Base-by-base conservation (phyloP, 2,888 invertebrate species). In the Amiota mariae region DNA sequence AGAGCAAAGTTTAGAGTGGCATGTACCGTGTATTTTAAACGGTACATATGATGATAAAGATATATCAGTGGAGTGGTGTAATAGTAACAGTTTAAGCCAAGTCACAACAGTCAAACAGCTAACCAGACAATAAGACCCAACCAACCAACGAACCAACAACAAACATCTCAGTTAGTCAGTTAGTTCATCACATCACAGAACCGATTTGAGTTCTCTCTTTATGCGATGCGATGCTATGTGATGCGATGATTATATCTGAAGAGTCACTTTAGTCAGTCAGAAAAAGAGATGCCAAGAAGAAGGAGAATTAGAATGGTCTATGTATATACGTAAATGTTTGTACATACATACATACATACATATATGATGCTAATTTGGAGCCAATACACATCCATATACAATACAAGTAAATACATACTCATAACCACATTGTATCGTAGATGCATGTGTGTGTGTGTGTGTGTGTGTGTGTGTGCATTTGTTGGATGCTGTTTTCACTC, bases 311-410 rank as follows among this genome's bases (percentile, higher is more conserved):
- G 59, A 59, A 59, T 59, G 18, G 12, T 56, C 18, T 56, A 56
- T 18, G 11, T 56, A 20, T 61, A 20, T 61, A 24, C 54, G n/a
- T n/a, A 54, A n/a, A 6, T 54, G 54, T 54, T 70, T 71, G n/a
- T n/a, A n/a, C n/a, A n/a, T n/a, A n/a, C n/a, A n/a, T n/a, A n/a
- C n/a, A n/a, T n/a, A n/a, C n/a, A n/a, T n/a, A n/a, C n/a, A 67
- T 72, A 61, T 57, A 74, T 51, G 63, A 73, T 61, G 36, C 36
- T 36, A 36, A 36, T 36, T 36, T 36, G 36, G 36, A 4, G 36
- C 4, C 36, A 36, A 36, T 36, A 6, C 8, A 6, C 36, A 36
- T 24, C 2, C 24, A 24, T 24, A 24, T 36, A 36, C 36, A 36
- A 6, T 36, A 36, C 36, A 36, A 36, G 2, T 36, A 6, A 2